Evolutionary conservation across 1,140 invertebrate species (phyloP), one percentile per base, ranked within the genome.

Genomic region (Leptinotarsa undecemlineata): DNA sequence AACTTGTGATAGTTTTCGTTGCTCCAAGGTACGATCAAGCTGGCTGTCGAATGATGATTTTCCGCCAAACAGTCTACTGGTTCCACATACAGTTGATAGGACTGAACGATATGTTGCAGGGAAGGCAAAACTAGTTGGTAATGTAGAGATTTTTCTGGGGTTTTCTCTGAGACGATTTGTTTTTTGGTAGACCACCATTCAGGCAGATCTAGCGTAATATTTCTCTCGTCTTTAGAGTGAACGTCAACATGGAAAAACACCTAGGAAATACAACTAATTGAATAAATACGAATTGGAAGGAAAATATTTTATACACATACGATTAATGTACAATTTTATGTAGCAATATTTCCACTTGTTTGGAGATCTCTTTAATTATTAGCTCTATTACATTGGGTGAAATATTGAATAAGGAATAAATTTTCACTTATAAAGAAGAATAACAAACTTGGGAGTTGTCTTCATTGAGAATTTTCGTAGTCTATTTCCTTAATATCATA

Each of bases 211-310:
- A 90, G 88, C 14, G 83, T 79, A 13, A 91, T 81, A 48, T 86
- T 84, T 60, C 92, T 86, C 11, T 90, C 88, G 11, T 82, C 82
- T 64, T 87, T 84, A 76, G 88, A 87, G 81, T 92, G 90, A 23
- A 91, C 86, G 80, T 94, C 93, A 3, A 92, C 85, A 81, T 90
- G 89, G 61, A 93, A 83, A 67, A 86, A 84, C 26, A 91, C 86
- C 89, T 92, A 84, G 33, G 33, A 42, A 42, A 42, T 42, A 42
- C 33, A 42, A 42, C 8, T 42, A 42, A 42, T 11, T 42, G 0
- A 42, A 42, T 11, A 11, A 2, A 42, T 42, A 42, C 2, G 0
- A 8, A 8, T 42, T 42, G 1, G 2, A 42, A 4, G 33, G 8
- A 42, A 42, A 33, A 6, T 33, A 33, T 33, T 33, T 33, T 33